Base-by-base conservation (phyloP, 2,888 invertebrate species). In the Melanostoma mellinum region DNA sequence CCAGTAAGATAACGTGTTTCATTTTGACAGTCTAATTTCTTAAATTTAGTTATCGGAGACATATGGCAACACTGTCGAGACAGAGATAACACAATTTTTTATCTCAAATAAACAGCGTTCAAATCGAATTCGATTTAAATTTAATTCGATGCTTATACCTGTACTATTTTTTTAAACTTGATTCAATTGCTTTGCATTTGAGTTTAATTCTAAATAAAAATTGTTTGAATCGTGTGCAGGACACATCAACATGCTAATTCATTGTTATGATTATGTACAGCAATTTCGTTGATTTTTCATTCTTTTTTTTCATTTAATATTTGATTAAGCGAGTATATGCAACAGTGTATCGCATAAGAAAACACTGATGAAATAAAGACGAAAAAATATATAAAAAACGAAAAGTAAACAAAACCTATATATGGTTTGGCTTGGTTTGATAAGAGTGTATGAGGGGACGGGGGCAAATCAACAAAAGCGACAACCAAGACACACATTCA, bases 391-490 rank as follows among this genome's bases (percentile, higher is more conserved):
- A 42, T 40, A 60, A 56, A 68, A 56, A 53, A 56, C 67, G 48
- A 48, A 60, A 75, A 84, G 74, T 84, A 84, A 84, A 84, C 84
- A 84, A 79, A 84, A 75, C 74, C 61, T 71, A 78, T 74, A 74
- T 84, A 68, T 73, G 69, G 69, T 67, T 61, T 58, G 35, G 44
- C 33, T 65, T 46, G 44, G 20, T 69, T 67, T 33, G 76, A 33
- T 55, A 68, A 63, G 55, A 74, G 58, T 69, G 53, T 60, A 40
- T 48, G 68, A 30, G 65, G 38, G 52, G 30, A 30, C 58, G 55
- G 61, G 63, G 38, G 48, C 36, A 33, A 42, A 53, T 56, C 9
- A 65, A 71, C 74, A 65, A 65, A 67, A 67, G 60, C 78, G 10
- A 56, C 40, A 33, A 42, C 63, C 50, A 72, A 73, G 61, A 74